Evolutionary conservation across 2,888 invertebrate species (phyloP).

Genomic region (Thereva unica): DNA sequence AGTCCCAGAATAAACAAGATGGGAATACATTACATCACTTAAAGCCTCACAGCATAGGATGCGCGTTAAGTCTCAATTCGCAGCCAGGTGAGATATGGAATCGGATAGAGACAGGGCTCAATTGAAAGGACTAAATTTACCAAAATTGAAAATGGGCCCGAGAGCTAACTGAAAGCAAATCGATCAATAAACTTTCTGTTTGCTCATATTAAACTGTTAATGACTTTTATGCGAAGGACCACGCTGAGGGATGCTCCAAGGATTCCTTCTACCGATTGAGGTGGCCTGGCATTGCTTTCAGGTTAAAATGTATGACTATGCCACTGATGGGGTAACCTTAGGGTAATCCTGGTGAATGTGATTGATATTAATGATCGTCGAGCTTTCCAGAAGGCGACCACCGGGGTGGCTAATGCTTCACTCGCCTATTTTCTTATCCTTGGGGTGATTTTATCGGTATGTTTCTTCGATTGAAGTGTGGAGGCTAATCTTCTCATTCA

Average conservation of each 20-base stretch:
- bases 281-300: background rate
- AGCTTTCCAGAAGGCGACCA: slow-evolving; percentile 22
- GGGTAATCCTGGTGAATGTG: slow-evolving; percentile 40
- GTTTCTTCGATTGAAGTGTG: background rate
- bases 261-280: slow-evolving; percentile 3
- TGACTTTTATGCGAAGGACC: slow-evolving; percentile 38
- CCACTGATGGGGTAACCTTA: slow-evolving; percentile 28
- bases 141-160: slow-evolving; percentile 29
- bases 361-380: slow-evolving; percentile 41
- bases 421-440: background rate
- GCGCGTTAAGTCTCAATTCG: background rate
- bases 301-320: slow-evolving; percentile 3
- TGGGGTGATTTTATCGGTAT: slow-evolving; percentile 25
- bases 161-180: slow-evolving; percentile 30
- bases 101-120: slow-evolving; percentile 7
- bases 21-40: slow-evolving; percentile 5
- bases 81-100: slow-evolving; percentile 2
- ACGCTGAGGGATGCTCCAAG: slow-evolving; percentile 16
- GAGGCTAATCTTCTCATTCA: slow-evolving; percentile 21
- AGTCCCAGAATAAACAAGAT: background rate
- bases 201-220: slow-evolving; percentile 40
- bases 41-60: background rate
- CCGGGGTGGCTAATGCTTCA: slow-evolving; percentile 6
- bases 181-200: slow-evolving; percentile 41
- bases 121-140: slow-evolving; percentile 22